Base-by-base conservation (phyloP, 2,113 vertebrate species). In the Cyanistes caeruleus region DNA sequence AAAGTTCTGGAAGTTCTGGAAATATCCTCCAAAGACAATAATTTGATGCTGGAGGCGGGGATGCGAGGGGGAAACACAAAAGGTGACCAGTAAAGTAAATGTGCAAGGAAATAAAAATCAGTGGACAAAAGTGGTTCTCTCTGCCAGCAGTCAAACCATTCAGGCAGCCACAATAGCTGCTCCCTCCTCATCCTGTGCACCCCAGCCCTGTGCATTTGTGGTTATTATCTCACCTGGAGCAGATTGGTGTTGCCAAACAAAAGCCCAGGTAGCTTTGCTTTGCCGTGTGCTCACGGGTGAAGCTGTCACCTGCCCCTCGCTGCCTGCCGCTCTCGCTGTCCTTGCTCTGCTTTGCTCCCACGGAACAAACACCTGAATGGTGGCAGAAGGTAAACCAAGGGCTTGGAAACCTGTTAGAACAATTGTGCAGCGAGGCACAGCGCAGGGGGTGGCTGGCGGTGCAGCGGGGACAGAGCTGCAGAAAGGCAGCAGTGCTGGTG, bases 211-310 rank as follows among this genome's bases (percentile, higher is more conserved):
- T 31, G 70, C 49, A 49, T 73, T 93, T 43, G 65, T 82, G 69
- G 62, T 91, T 72, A 79, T 90, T 94, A 96, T 96, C 95, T 97
- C 1, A 0, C 65, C 87, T 59, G 85, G 30, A 68, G 72, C 93
- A 95, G 70, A 8, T 0, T 55, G 51, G 67, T 85, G 91, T 56
- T 89, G 74, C 67, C 88, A 95, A 94, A 95, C 74, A 88, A 37
- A 77, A 58, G 1, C 37, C 33, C 76, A 82, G 3, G 11, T 13
- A 64, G 84, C 25, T 89, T 14, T 94, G 77, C 4, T 53, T 53
- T 46, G 33, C 41, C 10, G 1, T 10, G 35, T 76, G 60, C 60
- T 64, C 27, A 1, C 0, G 5, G 80, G 64, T 84, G 89, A 67
- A 74, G 56, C 56, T 41, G 24, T 39, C 65, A 55, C 52, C 79